Base-by-base conservation (phyloP, 1,140 invertebrate genomes). In the Thaumatotibia leucotreta region DNA sequence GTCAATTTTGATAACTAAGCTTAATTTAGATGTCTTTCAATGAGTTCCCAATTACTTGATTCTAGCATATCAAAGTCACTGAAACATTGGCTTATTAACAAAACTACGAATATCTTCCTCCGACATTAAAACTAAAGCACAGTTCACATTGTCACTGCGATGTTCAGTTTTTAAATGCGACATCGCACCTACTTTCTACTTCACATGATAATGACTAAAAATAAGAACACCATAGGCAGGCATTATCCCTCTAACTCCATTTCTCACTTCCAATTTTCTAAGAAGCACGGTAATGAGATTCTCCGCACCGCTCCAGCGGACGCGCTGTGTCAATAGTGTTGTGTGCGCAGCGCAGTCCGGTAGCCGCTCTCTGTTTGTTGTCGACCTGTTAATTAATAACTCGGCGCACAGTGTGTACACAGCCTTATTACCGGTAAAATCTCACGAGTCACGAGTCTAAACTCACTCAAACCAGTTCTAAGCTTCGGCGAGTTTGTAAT, bases 311-410 rank as follows among this genome's bases (percentile, higher is more conserved):
- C 79, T 82, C 73, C 75, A 68, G 33, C 75, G 73, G 72, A 80
- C 81, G 81, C 84, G 78, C 62, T 74, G 80, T 67, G 78, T 73
- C 88, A 88, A 90, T 77, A 88, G 39, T 65, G 70, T 80, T 88
- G 88, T 90, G 82, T 88, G 70, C 85, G 50, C n/a, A 88, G 88
- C 84, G 88, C 86, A 83, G 77, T 77, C 76, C 88, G 73, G 86
- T 90, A 90, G 88, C 86, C 77, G 73, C 79, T 76, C 78, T 76
- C 79, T 90, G 85, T 90, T 90, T 90, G 80, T 83, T 88, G 88
- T 90, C 88, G 85, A 90, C 83, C 86, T 87, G 88, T 83, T 90
- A 90, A 90, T 90, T 90, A 90, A 90, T 90, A 88, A 90, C 86
- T 80, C 86, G 84, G 71, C 76, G 82, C 77, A 73, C 80, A 75